Conservation (phyloP, 2,113 vertebrate species). For the Panthera uncia region DNA sequence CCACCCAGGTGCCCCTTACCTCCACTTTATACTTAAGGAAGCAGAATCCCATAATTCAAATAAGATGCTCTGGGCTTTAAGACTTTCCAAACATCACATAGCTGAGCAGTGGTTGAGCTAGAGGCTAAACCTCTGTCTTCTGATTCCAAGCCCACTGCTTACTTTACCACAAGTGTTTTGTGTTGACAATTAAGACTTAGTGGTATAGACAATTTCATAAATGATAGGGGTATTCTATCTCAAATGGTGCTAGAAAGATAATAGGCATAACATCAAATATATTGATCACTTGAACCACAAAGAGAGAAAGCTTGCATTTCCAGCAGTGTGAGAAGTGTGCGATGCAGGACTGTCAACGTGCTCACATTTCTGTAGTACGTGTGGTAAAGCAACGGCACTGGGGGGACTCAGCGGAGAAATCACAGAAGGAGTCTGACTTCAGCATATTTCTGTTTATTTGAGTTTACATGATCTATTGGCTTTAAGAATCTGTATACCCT, state of each 20-base stretch:
- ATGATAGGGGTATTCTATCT: not conserved
- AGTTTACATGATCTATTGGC: not conserved
- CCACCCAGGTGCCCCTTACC: not conserved
- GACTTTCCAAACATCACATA: not conserved
- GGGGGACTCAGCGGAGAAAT: not conserved
- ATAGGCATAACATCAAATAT: constrained; percentile 7
- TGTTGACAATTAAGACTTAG: not conserved
- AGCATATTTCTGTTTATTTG: not conserved
- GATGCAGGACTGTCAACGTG: not conserved
- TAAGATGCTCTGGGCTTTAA: not conserved
- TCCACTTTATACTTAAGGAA: constrained; percentile 1
- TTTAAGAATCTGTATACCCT: not conserved
- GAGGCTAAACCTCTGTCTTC: not conserved
- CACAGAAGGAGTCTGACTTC: not conserved
- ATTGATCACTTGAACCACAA: constrained; percentile 28
- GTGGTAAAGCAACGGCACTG: rapidly evolving
- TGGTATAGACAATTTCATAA: not conserved
- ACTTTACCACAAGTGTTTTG: not conserved
- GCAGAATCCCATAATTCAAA: not conserved
- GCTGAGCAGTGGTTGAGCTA: not conserved
- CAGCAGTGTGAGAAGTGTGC: not conserved
- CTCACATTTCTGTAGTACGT: not conserved
- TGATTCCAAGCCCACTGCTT: not conserved
- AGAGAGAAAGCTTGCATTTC: not conserved
- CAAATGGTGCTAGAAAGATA: not conserved